Evolutionary conservation across 2,888 invertebrate genomes (phyloP), one percentile per base, ranked within the genome.

Genomic region (Apamea monoglypha): DNA sequence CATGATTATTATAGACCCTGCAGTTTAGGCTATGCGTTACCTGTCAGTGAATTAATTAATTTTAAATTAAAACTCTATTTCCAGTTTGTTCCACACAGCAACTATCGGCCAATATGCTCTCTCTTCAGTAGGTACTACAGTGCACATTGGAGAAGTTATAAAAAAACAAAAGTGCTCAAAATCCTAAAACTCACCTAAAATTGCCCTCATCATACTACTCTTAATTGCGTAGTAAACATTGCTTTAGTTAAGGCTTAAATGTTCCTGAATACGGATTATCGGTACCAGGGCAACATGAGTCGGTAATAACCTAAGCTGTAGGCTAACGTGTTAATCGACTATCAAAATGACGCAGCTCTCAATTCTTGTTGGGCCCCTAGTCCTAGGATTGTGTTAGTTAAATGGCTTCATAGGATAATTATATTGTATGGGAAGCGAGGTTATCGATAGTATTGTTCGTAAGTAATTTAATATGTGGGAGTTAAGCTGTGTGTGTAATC

Each of bases 271-370:
- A 74, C 32, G 12, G 66, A 72, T 76, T 74, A 74, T 74, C 40
- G 61, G 66, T 72, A 77, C 71, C 40, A 87, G 76, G 68, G 44
- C n/a, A 83, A 83, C 80, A 83, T 76, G 69, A 70, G 14, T 53
- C 44, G 21, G 63, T 85, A 83, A 87, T 74, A 76, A 72, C 61
- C 14, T 44, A 80, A 56, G n/a, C 71, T 68, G 53, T 72, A 21
- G 63, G 56, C 61, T 72, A 64, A n/a, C 53, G 14, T 59, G 69
- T 78, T 83, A 80, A 85, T 80, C 72, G 47, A 72, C 76, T 84
- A 80, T 87, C 87, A 72, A 87, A 83, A 87, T 69, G 47, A 59
- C 61, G 76, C 76, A 76, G 81, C 80, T 74, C 67, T 79, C 79
- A 67, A 67, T 80, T 66, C 64, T 73, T 59, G 83, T 74, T 75